phyloP scores from a whole-genome alignment of 2,113 vertebrate genomes.

The Pholis gunnellus region DNA sequence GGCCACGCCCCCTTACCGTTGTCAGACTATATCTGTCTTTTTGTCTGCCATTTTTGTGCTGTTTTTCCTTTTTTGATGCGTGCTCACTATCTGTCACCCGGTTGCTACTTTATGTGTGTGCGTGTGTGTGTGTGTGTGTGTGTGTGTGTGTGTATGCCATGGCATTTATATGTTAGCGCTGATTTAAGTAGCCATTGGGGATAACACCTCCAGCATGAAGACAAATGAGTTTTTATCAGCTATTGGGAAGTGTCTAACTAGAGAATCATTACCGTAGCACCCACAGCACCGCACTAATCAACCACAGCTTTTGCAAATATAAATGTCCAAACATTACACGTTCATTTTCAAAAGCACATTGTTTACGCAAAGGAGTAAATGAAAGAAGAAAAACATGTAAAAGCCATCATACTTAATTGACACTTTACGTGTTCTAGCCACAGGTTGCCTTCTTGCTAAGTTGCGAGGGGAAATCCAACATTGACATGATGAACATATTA shows the following conservation, averaged over 20 bases:
- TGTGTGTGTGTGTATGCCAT: background rate
- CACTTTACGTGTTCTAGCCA: background rate
- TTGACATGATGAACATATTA: background rate
- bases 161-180: background rate
- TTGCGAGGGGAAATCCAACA: background rate
- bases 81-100: no score
- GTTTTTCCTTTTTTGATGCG: no score
- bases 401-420: background rate
- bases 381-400: background rate
- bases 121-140: no score
- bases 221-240: slow-evolving; percentile 17
- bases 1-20: no score
- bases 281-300: background rate
- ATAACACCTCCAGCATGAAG: background rate
- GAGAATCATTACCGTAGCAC: background rate
- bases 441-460: background rate
- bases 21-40: no score
- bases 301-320: background rate
- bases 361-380: background rate
- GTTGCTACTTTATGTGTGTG: no score
- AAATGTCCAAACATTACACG: background rate
- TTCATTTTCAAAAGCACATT: background rate
- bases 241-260: background rate
- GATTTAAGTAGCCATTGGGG: slow-evolving; percentile 9
- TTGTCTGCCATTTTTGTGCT: no score